Conservation (phyloP, 2,113 vertebrate species). For the Emberiza fucata region DNA sequence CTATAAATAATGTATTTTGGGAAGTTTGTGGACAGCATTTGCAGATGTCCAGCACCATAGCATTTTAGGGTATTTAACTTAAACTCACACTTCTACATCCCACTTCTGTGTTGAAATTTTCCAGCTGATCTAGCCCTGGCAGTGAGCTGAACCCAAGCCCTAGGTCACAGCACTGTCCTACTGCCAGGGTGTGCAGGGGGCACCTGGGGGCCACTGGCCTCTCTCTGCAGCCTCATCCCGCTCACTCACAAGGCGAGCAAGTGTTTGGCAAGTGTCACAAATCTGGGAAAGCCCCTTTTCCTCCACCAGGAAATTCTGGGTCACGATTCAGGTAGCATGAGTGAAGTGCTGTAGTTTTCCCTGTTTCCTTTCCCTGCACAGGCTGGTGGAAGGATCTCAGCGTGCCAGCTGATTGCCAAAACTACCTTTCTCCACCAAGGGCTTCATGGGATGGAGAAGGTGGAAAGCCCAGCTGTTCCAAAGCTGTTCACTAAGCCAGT, state of each 20-base stretch:
- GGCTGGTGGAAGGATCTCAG: neutral
- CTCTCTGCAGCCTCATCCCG: neutral
- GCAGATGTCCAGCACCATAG: neutral
- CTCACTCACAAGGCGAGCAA: accelerated
- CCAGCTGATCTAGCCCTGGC: neutral
- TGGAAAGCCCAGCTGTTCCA: neutral
- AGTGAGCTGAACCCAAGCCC: neutral
- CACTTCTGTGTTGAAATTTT: neutral
- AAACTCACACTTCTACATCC: neutral
- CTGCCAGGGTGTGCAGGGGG: neutral
- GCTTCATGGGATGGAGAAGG: neutral
- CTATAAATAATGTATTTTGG: neutral
- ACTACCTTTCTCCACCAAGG: neutral
- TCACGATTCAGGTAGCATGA: neutral
- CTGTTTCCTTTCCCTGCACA: neutral
- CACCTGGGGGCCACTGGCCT: neutral
- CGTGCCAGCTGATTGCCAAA: neutral
- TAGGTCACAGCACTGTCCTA: neutral
- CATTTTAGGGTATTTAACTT: neutral
- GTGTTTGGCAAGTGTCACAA: neutral
- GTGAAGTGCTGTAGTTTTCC: neutral
- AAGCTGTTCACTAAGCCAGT: neutral
- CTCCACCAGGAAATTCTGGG: neutral
- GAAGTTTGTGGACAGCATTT: neutral
- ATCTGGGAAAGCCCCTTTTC: neutral